These are phyloP conservation scores for Drosophila colorata DNA, from an alignment of 2,888 invertebrate species.

Conservation along the genomic window DNA sequence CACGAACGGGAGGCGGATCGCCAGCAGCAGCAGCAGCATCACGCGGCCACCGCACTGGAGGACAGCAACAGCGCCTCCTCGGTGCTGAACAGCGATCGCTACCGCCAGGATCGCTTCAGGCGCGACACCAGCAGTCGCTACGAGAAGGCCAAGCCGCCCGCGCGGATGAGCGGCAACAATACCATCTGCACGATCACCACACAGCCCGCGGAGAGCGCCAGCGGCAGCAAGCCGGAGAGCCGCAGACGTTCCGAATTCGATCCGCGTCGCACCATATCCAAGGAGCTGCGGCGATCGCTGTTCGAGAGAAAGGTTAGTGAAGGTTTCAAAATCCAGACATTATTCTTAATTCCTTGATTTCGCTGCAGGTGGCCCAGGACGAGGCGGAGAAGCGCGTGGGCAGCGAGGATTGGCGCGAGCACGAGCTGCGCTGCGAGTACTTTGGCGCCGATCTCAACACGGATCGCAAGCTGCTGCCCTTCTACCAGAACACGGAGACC, in stretches of 20 bases:
- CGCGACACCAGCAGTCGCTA: constrained; percentile 61
- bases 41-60: constrained; percentile 18
- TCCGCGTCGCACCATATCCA: constrained; percentile 72
- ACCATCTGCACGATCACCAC: constrained; percentile 70
- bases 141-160: constrained; percentile 54
- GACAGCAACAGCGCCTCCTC: constrained; percentile 41
- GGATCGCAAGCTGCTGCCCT: constrained; percentile 81
- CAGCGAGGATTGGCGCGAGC: constrained; percentile 82
- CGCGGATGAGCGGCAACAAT: constrained; percentile 68
- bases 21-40: constrained; percentile 66
- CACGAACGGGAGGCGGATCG: constrained; percentile 96
- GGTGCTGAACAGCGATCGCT: constrained; percentile 57
- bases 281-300: constrained; percentile 83
- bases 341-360: too few relatives aligned
- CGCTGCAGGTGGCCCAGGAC: constrained; percentile 82
- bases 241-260: constrained; percentile 44
- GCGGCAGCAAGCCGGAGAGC: constrained; percentile 31
- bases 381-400: constrained; percentile 84
- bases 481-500: constrained; percentile 83
- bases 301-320: constrained; percentile 83
- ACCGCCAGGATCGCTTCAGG: constrained; percentile 63
- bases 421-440: constrained; percentile 83
- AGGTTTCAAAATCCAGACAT: too few relatives aligned
- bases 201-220: constrained; percentile 30
- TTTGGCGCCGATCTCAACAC: constrained; percentile 83